A percentile compares a stretch with the other conserved stretches of the same genome.
Conservation (phyloP, 2,113 vertebrate genomes). For the Tenebrosternarchus preto region DNA sequence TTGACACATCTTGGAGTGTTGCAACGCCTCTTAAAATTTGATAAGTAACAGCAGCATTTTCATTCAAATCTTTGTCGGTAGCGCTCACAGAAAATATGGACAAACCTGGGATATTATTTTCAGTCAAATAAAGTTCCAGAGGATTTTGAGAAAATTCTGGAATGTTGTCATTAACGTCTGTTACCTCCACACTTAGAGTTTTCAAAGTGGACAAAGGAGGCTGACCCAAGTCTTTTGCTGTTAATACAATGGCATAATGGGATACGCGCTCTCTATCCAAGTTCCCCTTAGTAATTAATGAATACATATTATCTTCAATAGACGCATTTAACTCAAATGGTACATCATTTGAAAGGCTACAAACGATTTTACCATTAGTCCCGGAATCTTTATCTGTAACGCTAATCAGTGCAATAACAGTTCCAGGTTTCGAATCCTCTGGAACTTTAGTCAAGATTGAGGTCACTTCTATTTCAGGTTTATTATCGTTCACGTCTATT, state of each 20-base stretch:
- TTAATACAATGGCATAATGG: constrained; percentile 27
- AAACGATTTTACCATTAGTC: constrained; percentile 35
- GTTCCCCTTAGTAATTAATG: constrained; percentile 19
- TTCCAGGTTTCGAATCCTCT: constrained; percentile 40
- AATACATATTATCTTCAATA: constrained; percentile 44
- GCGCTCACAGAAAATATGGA: constrained; percentile 41
- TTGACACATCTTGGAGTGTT: neutral
- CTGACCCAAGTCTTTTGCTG: constrained; percentile 33
- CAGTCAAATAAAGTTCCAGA: constrained; percentile 39
- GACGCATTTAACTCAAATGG: constrained; percentile 51
- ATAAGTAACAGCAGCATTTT: constrained; percentile 49
- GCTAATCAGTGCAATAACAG: constrained; percentile 46
- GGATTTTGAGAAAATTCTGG: constrained; percentile 42
- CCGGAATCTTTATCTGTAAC: constrained; percentile 48
- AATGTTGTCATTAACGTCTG: constrained; percentile 50
- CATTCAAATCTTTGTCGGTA: constrained; percentile 37
- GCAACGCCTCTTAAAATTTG: neutral
- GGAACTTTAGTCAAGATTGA: constrained; percentile 13
- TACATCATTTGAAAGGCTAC: constrained; percentile 3
- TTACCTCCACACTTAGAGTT: constrained; percentile 24
- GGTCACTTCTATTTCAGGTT: constrained; percentile 40
- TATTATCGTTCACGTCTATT: constrained; percentile 40
- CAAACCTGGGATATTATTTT: constrained; percentile 45
- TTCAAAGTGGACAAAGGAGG: constrained; percentile 37
- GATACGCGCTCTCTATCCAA: constrained; percentile 40